Evolutionary conservation across 2,888 invertebrate genomes (phyloP).

Genomic region (Therioaphis trifolii): DNA sequence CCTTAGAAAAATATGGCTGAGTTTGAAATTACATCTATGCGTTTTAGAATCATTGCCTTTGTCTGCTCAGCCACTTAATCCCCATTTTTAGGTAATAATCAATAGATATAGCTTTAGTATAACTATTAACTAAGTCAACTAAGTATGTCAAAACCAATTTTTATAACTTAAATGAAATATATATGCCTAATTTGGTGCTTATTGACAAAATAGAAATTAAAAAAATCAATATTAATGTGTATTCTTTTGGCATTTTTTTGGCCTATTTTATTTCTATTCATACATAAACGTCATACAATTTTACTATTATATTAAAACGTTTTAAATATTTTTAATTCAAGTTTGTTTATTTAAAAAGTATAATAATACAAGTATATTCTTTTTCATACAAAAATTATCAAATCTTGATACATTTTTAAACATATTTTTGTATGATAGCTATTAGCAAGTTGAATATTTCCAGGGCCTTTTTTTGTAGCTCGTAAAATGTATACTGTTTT

Average conservation of each 20-base stretch:
- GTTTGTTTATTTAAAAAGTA: slow-evolving; percentile 37
- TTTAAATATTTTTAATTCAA: slow-evolving; percentile 41
- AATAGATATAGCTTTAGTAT: not conserved
- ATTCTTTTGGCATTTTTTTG: slow-evolving; percentile 39
- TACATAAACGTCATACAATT: slow-evolving; percentile 26
- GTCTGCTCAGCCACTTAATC: too few species aligned
- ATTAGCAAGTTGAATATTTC: slow-evolving; percentile 21
- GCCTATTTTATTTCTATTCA: slow-evolving; percentile 37
- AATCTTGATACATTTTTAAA: slow-evolving; percentile 38
- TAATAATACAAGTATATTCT: slow-evolving; percentile 24
- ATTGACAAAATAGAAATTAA: slow-evolving; percentile 1
- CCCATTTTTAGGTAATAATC: too few species aligned
- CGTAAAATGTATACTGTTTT: slow-evolving; percentile 36
- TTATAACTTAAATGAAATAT: slow-evolving; percentile 27
- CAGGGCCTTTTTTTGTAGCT: slow-evolving; percentile 40
- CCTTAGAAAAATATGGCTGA: too few species aligned
- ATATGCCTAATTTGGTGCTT: not conserved
- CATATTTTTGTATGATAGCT: slow-evolving; percentile 47
- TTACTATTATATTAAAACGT: slow-evolving; percentile 33
- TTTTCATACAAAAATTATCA: slow-evolving; percentile 7
- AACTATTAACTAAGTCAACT: slow-evolving; percentile 23
- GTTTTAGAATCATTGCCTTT: too few species aligned
- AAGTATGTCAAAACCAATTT: not conserved
- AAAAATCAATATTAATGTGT: slow-evolving; percentile 31
- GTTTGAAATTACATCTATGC: too few species aligned